phyloP scores from a whole-genome alignment of 1,140 invertebrate species.

The Drosophila repletoides region DNA sequence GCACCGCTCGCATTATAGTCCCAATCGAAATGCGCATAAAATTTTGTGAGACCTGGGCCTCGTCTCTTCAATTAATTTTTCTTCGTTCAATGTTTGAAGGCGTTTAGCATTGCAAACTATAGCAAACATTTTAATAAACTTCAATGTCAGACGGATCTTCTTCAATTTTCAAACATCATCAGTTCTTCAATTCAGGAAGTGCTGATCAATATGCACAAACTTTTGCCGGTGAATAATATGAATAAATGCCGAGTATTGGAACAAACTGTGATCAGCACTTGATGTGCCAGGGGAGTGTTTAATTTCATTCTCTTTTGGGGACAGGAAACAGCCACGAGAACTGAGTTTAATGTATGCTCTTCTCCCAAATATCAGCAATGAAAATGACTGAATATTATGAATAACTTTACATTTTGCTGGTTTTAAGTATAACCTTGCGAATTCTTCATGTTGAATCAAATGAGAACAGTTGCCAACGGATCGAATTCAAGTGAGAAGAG shows the following conservation, averaged over 20 bases:
- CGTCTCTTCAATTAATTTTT: slow-evolving; percentile 5
- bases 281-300: slow-evolving; percentile 35
- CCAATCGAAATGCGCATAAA: slow-evolving; percentile 52
- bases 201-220: slow-evolving; percentile 31
- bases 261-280: slow-evolving; percentile 35
- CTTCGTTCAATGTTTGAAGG: slow-evolving; percentile 38
- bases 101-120: slow-evolving; percentile 51
- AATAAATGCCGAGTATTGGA: slow-evolving; percentile 30
- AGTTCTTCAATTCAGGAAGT: slow-evolving; percentile 55
- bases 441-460: too few relatives aligned
- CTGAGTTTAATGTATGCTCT: slow-evolving; percentile 55
- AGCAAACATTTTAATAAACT: slow-evolving; percentile 42
- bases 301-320: slow-evolving; percentile 30
- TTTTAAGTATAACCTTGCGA: slow-evolving; percentile 1
- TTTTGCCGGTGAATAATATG: slow-evolving; percentile 35
- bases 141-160: slow-evolving; percentile 40
- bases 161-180: too few relatives aligned
- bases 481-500: neutral
- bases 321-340: slow-evolving; percentile 45
- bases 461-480: neutral
- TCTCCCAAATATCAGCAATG: slow-evolving; percentile 6
- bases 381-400: slow-evolving; percentile 27
- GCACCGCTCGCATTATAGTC: slow-evolving; percentile 26
- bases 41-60: slow-evolving; percentile 20
- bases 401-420: slow-evolving; percentile 5